Evolutionary conservation across 2,888 invertebrate species (phyloP).

Genomic region (Ormyrus rosae): DNA sequence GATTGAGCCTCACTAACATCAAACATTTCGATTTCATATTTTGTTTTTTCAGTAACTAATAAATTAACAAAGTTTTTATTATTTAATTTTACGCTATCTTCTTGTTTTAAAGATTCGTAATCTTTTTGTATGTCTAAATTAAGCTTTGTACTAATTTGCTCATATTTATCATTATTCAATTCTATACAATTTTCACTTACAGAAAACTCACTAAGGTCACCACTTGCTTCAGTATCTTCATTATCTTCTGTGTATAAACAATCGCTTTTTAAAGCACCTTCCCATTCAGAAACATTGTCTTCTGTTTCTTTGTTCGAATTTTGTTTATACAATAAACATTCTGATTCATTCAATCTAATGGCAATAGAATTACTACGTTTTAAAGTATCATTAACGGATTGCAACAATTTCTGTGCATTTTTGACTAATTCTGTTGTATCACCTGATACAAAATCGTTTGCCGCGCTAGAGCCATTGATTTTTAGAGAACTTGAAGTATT

Average conservation of each 20-base stretch:
- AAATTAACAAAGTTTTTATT: constrained; percentile 31
- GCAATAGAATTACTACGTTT: constrained; percentile 73
- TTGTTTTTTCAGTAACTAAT: constrained; percentile 18
- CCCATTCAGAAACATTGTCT: constrained; percentile 24
- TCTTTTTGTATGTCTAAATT: constrained; percentile 26
- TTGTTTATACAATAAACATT: constrained; percentile 59
- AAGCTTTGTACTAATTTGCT: constrained; percentile 1
- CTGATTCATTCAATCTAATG: constrained; percentile 66
- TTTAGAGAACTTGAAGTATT: constrained; percentile 23
- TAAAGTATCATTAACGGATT: constrained; percentile 75
- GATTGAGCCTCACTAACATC: constrained; percentile 42
- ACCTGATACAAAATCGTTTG: constrained; percentile 53
- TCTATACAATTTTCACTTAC: constrained; percentile 63
- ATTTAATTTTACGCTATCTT: constrained; percentile 14
- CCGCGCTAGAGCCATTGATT: constrained; percentile 51
- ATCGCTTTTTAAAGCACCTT: constrained; percentile 42
- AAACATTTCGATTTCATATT: constrained; percentile 45
- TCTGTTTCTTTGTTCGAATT: constrained; percentile 38
- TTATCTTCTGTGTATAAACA: constrained; percentile 39
- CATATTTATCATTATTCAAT: constrained; percentile 55
- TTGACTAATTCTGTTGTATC: constrained; percentile 72
- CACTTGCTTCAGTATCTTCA: constrained; percentile 41
- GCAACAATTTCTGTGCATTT: constrained; percentile 75
- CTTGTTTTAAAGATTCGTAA: neutral
- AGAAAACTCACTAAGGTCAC: constrained; percentile 61